A percentile compares a stretch with the other conserved stretches of the same genome.
phyloP scores from a whole-genome alignment of 2,113 vertebrate species.

The Datnioides undecimradiatus region DNA sequence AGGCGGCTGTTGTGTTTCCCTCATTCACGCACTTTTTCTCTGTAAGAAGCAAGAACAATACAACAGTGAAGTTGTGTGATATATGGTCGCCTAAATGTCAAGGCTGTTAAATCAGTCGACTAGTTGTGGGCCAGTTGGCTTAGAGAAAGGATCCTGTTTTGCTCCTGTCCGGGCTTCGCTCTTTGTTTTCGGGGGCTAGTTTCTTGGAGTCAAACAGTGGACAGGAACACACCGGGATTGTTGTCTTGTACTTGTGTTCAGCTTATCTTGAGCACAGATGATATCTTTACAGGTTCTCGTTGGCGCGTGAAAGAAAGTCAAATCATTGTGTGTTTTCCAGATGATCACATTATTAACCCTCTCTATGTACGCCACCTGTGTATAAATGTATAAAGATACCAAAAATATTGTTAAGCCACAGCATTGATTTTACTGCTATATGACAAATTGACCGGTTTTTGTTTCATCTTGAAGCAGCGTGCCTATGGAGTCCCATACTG shows the following conservation, averaged over 20 bases:
- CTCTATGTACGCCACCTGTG: background rate
- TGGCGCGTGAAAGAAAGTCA: background rate
- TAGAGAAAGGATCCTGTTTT: constrained; percentile 71
- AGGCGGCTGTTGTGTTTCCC: constrained; percentile 62
- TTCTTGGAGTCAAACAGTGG: constrained; percentile 21
- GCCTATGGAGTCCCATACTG: background rate
- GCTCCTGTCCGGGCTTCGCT: constrained; percentile 40
- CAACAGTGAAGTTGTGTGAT: constrained; percentile 67
- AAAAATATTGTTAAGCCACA: background rate
- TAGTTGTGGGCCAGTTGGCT: constrained; percentile 64
- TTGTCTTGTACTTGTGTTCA: background rate
- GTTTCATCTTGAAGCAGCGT: constrained; percentile 5
- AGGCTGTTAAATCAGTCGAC: constrained; percentile 68
- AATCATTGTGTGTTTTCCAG: background rate
- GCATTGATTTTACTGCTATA: background rate
- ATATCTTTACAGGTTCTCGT: background rate
- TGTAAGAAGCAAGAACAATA: constrained; percentile 54
- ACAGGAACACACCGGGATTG: constrained; percentile 5
- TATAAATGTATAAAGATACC: background rate
- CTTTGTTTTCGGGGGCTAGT: constrained; percentile 52
- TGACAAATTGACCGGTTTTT: background rate
- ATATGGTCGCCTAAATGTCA: constrained; percentile 78
- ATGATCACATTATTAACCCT: background rate
- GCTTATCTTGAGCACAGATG: constrained; percentile 1
- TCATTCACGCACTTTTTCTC: constrained; percentile 33